Conservation (phyloP, 2,888 invertebrate genomes). For the Calameuta idolon region DNA sequence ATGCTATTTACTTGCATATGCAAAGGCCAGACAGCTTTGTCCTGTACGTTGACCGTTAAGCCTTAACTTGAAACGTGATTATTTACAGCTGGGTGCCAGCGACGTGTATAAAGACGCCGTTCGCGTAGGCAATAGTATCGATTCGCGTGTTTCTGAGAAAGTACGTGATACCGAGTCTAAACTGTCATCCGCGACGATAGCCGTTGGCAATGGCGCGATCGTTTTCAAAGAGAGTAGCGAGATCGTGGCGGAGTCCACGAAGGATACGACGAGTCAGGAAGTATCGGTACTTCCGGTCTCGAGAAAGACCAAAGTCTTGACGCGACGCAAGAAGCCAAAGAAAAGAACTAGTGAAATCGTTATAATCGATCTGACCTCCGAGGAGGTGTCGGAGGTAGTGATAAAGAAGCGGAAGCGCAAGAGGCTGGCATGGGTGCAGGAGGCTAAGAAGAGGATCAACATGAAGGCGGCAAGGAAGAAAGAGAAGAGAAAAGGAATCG, state of each 20-base stretch:
- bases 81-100: conserved; percentile 18
- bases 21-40: neutral
- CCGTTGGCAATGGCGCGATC: neutral
- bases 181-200: neutral
- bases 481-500: conserved; percentile 15
- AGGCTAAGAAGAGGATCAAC: conserved; percentile 39
- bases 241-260: neutral
- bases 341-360: conserved; percentile 52
- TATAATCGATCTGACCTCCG: conserved; percentile 58
- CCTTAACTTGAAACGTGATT: neutral
- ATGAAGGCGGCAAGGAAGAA: conserved; percentile 19
- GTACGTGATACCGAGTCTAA: conserved; percentile 25
- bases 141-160: conserved; percentile 32
- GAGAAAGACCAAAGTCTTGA: conserved; percentile 5
- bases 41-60: neutral
- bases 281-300: neutral
- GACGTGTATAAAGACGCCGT: conserved; percentile 10
- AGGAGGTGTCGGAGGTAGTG: conserved; percentile 46
- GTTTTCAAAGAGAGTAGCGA: neutral
- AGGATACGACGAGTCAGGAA: conserved; percentile 5
- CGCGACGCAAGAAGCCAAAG: neutral
- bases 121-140: conserved; percentile 34
- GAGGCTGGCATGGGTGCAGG: conserved; percentile 50
- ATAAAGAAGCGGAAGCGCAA: conserved; percentile 45
- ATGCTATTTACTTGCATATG: neutral